Conservation (phyloP, 2,113 vertebrate species). For the Thamnaconus septentrionalis region DNA sequence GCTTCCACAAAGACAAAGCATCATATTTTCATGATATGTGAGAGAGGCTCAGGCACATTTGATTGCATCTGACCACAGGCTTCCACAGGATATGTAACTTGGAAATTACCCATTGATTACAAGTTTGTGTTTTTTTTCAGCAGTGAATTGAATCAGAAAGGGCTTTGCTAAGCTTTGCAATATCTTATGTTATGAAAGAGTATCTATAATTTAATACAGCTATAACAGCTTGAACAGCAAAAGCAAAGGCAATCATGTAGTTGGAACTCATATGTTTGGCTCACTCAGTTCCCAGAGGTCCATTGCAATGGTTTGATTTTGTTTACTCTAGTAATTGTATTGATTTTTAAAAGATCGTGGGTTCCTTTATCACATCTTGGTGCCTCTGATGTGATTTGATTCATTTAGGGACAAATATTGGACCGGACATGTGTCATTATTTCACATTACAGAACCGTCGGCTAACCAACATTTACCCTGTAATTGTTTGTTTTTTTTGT, state of each 20-base stretch:
- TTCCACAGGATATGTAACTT: conserved; percentile 57
- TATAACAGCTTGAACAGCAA: conserved; percentile 56
- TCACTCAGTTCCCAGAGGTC: conserved; percentile 53
- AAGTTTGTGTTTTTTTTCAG: conserved; percentile 54
- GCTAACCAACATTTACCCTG: conserved; percentile 7
- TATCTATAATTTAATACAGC: conserved; percentile 60
- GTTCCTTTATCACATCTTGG: conserved; percentile 46
- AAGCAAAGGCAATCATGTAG: conserved; percentile 57
- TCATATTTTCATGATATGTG: background rate
- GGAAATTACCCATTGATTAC: conserved; percentile 72
- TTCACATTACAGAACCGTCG: conserved; percentile 31
- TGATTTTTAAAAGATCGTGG: conserved; percentile 51
- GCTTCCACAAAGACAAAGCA: background rate
- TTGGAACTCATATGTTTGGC: conserved; percentile 37
- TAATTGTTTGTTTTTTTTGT: no score
- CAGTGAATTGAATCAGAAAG: conserved; percentile 58
- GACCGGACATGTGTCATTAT: conserved; percentile 35
- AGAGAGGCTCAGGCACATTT: conserved; percentile 66
- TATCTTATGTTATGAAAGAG: conserved; percentile 62
- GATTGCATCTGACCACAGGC: conserved; percentile 63
- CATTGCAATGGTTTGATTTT: conserved; percentile 42
- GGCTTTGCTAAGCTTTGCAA: conserved; percentile 54
- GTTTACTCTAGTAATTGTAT: conserved; percentile 62
- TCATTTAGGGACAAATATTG: conserved; percentile 38
- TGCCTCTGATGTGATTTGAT: conserved; percentile 34